Base-by-base conservation (phyloP, 2,888 invertebrate genomes). In the Noctua janthe region DNA sequence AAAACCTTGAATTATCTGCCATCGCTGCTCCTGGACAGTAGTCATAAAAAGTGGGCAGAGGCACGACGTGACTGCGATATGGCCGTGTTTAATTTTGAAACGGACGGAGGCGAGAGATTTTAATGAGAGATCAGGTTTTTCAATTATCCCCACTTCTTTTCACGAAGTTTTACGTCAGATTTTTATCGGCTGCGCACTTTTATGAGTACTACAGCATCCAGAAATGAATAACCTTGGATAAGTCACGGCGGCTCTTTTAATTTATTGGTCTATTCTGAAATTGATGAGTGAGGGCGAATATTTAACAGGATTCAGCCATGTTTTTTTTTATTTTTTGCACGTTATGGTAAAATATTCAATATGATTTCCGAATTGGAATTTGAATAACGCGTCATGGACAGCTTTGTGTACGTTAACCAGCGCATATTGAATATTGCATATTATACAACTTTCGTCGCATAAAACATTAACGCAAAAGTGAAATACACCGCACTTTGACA, bases 121-220 rank as follows among this genome's bases (percentile, higher is more conserved):
- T 96, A 96, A 96, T 96, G 96, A 96, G 95, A 96, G 96, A 96
- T 96, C 95, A 94, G 95, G 94, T 94, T 96, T 96, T 97, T 96
- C 96, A 97, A 96, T 96, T 96, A 96, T 95, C 94, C 94, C 92
- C 92, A 94, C 94, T 94, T 94, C 94, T 94, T 94, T 95, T 92
- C 91, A 90, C 91, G 88, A 93, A 94, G 91, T 95, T 95, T 93
- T 92, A 93, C 92, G 92, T 91, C 92, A 92, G 92, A 92, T 93
- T 94, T 94, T 94, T 93, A 94, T 94, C 91, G 91, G 87, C 91
- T 78, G 84, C 86, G 91, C 90, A 91, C 90, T 92, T 93, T 91
- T 92, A 92, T 90, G 91, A 90, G 89, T 89, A 86, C 88, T 85
- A 80, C 82, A 88, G 82, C 82, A 83, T 84, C 88, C 85, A 82